These are phyloP conservation scores for Hermetia illucens DNA, from an alignment of 1,140 invertebrate species.

Conservation along the genomic window DNA sequence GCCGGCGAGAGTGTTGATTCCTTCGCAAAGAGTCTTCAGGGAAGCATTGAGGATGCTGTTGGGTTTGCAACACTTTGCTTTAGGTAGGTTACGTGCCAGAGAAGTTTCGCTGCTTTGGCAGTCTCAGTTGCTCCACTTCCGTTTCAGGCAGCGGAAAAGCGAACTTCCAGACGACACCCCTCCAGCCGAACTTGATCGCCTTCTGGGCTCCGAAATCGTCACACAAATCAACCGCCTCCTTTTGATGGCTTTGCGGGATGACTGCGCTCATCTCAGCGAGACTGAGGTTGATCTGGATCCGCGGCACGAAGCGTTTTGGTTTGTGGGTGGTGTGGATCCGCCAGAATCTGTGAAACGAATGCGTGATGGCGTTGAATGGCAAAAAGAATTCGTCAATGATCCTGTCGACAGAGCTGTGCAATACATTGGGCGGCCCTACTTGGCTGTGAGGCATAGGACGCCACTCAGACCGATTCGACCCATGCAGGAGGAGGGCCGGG, in stretches of 20 bases:
- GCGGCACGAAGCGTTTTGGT: conserved; percentile 67
- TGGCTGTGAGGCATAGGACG: conserved; percentile 45
- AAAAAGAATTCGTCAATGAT: conserved; percentile 33
- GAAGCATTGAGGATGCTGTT: conserved; percentile 45
- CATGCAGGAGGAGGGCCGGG: conserved; percentile 35
- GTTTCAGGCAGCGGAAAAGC: too few relatives aligned
- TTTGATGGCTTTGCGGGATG: conserved; percentile 36
- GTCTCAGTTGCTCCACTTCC: too few relatives aligned
- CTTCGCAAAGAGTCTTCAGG: conserved; percentile 17
- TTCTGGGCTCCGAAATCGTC: conserved; percentile 31
- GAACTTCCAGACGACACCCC: too few relatives aligned
- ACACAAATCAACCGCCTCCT: conserved; percentile 55
- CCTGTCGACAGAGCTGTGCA: conserved; percentile 48
- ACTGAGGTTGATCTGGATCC: conserved; percentile 57
- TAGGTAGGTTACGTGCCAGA: conserved; percentile 41
- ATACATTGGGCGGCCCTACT: conserved; percentile 44
- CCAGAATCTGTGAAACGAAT: conserved; percentile 30
- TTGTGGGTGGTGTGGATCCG: conserved; percentile 48
- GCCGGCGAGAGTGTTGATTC: conserved; percentile 28
- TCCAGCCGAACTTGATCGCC: conserved; percentile 12
- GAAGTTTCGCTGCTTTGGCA: too few relatives aligned
- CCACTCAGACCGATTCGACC: conserved; percentile 49
- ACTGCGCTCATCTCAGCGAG: conserved; percentile 43
- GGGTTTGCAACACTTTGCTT: conserved; percentile 38
- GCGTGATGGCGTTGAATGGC: conserved; percentile 25